A percentile compares a stretch with the other conserved stretches of the same genome.
These are phyloP conservation scores for Adelges cooleyi DNA, from an alignment of 1,140 invertebrate species.

Conservation along the genomic window DNA sequence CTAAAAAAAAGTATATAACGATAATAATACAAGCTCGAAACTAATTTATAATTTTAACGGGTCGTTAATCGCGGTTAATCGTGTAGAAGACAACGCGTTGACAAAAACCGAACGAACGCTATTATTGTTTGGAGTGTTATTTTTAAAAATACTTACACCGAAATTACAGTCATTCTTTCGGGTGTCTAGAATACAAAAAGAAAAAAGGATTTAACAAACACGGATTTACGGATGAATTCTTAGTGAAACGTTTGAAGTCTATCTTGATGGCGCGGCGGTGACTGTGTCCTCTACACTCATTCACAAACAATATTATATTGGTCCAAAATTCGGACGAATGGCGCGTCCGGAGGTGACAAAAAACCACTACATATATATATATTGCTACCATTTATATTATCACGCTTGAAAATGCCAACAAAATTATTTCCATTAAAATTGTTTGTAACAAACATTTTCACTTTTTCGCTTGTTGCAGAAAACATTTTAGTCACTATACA, in stretches of 20 bases:
- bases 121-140: not conserved
- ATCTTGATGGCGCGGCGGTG: not conserved
- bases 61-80: constrained; percentile 7
- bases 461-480: too few species aligned
- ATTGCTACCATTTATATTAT: too few species aligned
- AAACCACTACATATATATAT: too few species aligned
- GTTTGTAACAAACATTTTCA: too few species aligned
- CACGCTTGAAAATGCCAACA: too few species aligned
- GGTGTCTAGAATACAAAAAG: not conserved
- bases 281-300: too few species aligned
- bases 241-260: constrained; percentile 1
- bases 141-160: not conserved
- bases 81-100: not conserved
- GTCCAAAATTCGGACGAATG: too few species aligned
- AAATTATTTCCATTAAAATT: too few species aligned
- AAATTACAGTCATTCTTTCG: not conserved
- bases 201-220: not conserved
- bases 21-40: not conserved
- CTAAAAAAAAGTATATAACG: too few species aligned
- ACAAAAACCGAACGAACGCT: not conserved
- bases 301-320: too few species aligned
- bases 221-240: constrained; percentile 20
- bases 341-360: too few species aligned
- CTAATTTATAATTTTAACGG: constrained; percentile 15
- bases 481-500: too few species aligned